These are phyloP conservation scores for Epinephelus coioides DNA, from an alignment of 2,797 vertebrate genomes.

Conservation along the genomic window DNA sequence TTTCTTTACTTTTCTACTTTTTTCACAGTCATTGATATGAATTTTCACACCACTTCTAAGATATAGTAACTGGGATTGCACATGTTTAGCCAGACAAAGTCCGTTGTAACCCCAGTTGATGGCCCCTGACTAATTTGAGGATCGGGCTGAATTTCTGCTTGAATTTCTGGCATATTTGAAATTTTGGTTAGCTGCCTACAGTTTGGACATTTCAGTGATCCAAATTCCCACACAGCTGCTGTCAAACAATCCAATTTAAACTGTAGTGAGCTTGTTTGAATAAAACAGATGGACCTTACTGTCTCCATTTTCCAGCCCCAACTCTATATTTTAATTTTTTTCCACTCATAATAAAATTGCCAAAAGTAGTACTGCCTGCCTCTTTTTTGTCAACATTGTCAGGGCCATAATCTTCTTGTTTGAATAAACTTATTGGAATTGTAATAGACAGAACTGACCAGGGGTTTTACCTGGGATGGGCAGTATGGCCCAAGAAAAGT, in stretches of 20 bases:
- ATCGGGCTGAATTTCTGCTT: no score
- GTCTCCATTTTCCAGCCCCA: neutral
- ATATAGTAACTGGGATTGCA: neutral
- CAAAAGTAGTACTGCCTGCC: neutral
- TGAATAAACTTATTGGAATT: slow-evolving; percentile 3
- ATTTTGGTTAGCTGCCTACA: neutral
- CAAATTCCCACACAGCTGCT: neutral
- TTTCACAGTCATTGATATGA: neutral
- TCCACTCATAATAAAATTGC: neutral
- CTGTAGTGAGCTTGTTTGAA: neutral
- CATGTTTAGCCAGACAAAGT: no score
- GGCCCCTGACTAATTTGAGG: neutral
- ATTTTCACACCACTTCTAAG: slow-evolving; percentile 18
- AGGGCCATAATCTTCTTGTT: no score
- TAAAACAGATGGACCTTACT: neutral
- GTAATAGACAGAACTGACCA: neutral
- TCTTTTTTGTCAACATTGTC: neutral
- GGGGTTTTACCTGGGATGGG: no score
- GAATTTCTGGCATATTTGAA: neutral
- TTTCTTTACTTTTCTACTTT: neutral
- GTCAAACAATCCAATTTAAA: neutral
- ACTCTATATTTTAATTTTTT: neutral
- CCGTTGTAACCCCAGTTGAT: no score
- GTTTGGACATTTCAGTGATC: neutral
- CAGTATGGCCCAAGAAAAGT: no score